Evolutionary conservation across 2,888 invertebrate species (phyloP), one percentile per base, ranked within the genome.

Genomic region (Notocelia uddmanniana): DNA sequence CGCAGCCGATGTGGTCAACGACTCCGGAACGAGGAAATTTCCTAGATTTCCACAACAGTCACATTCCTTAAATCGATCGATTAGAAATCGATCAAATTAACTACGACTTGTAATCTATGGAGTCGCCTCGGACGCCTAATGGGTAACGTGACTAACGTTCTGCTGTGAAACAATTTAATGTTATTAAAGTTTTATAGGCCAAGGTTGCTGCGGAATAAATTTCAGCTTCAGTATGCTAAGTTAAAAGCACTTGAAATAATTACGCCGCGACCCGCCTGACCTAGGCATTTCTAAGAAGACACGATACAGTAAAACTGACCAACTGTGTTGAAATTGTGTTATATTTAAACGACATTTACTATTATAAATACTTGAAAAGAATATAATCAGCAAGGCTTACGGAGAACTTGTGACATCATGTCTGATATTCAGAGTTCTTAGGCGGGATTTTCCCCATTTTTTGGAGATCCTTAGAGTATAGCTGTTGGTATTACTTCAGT

Each of bases 11-110:
- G 83, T 82, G 67, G 83, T 80, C 81, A 81, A 77, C 80, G 79
- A 82, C 74, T 79, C 80, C 84, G 89, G 89, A 89, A 88, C 78
- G 68, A 79, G 82, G 84, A 85, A 84, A 76, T 76, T 72, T 72
- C 72, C 72, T 69, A 55, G 31, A 34, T 67, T 55, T 64, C 31
- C 48, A 72, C 54, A 31, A 58, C 45, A 62, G 45, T 59, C 13
- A 21, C 41, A 67, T 67, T 34, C 60, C 54, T 54, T 21, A 54
- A 60, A 48, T 62, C 18, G 15, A 66, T 55, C n/a, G 6, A 45
- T 59, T 70, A 26, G 26, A 37, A 66, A 54, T 21, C 66, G 52
- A 41, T 66, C 31, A 13, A 58, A 58, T 69, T 52, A 59, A 21
- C 52, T 13, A 34, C 57, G 19, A 57, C 64, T 70, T 70, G 57